These are phyloP conservation scores for Apis laboriosa DNA, from an alignment of 1,140 invertebrate species.

Conservation along the genomic window DNA sequence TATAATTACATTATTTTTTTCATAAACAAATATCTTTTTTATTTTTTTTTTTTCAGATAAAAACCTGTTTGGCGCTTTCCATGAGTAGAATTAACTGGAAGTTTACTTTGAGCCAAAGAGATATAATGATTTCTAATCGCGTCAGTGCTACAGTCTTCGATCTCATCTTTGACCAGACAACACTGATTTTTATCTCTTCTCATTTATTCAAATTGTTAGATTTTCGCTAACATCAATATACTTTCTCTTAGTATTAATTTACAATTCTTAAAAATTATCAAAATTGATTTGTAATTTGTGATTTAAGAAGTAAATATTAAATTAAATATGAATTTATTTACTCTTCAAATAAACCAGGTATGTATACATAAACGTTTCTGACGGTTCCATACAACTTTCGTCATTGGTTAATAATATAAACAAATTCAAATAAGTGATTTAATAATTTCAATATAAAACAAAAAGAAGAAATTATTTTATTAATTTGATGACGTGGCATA, in stretches of 20 bases:
- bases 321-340: slow-evolving; percentile 29
- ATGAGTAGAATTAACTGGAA: background rate
- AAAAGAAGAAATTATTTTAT: background rate
- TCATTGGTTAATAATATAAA: background rate
- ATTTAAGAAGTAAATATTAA: background rate
- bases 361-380: slow-evolving; percentile 7
- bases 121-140: background rate
- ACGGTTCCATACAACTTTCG: background rate
- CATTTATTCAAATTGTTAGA: background rate
- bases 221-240: background rate
- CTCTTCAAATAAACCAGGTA: slow-evolving; percentile 41
- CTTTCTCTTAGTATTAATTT: background rate
- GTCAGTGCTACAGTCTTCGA: slow-evolving; percentile 31
- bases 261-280: background rate
- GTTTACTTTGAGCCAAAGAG: background rate
- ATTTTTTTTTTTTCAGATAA: slow-evolving; percentile 44
- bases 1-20: background rate
- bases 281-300: background rate
- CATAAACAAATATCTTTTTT: background rate
- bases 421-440: background rate
- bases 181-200: background rate
- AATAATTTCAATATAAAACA: background rate
- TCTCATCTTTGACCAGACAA: background rate
- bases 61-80: slow-evolving; percentile 40
- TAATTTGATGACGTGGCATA: background rate